Evolutionary conservation across 2,797 vertebrate species (phyloP).

Genomic region (Lerista edwardsae): DNA sequence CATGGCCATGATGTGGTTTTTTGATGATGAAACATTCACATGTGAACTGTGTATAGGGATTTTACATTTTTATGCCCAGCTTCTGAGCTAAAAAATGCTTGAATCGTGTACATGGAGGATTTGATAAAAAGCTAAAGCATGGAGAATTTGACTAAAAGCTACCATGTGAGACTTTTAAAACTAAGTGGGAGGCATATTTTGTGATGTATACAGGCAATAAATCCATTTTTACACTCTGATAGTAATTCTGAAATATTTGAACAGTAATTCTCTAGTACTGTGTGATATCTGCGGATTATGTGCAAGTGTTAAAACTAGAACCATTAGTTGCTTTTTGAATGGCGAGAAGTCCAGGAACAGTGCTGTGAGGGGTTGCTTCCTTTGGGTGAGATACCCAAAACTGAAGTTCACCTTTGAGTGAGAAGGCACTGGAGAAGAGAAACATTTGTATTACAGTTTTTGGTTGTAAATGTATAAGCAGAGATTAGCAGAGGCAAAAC

Average conservation of each 20-base stretch:
- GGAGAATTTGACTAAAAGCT: background rate
- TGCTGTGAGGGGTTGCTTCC: background rate
- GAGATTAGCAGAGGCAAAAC: background rate
- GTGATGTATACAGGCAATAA: background rate
- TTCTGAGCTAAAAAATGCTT: background rate
- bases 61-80: background rate
- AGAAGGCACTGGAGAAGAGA: background rate
- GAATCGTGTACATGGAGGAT: too few species aligned
- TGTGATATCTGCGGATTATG: background rate
- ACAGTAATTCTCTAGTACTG: background rate
- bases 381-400: background rate
- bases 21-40: constrained; percentile 1
- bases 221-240: fast-evolving
- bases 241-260: constrained; percentile 16
- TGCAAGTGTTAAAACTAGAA: background rate
- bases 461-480: background rate
- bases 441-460: background rate
- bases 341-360: background rate
- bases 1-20: background rate
- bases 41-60: background rate
- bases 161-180: background rate
- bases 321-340: background rate
- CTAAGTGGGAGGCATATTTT: background rate
- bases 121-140: too few species aligned
- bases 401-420: too few species aligned